phyloP scores from a whole-genome alignment of 2,797 vertebrate genomes.

The Xerus rutilus region DNA sequence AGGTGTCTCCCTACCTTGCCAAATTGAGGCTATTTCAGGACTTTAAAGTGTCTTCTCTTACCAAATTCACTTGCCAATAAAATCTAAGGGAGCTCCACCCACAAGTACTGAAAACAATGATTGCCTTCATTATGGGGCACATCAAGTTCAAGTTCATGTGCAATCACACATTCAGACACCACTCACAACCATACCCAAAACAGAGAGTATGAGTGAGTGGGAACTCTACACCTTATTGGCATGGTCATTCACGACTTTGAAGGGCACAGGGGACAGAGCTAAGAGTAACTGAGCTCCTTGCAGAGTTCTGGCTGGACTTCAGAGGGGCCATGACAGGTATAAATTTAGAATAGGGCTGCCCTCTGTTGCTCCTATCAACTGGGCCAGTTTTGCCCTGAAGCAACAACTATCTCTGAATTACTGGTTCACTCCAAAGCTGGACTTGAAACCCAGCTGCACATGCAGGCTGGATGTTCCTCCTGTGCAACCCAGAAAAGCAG shows the following conservation, averaged over 20 bases:
- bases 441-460: background rate
- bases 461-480: too few relatives aligned
- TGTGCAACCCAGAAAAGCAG: background rate
- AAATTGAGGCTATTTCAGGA: background rate
- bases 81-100: background rate
- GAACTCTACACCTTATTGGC: too few relatives aligned
- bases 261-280: background rate
- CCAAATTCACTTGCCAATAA: background rate
- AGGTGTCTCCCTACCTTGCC: background rate
- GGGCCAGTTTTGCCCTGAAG: background rate
- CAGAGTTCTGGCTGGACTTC: too few relatives aligned
- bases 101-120: background rate
- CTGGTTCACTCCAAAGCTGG: background rate
- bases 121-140: background rate
- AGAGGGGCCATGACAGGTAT: too few relatives aligned
- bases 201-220: background rate
- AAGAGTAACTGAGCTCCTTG: background rate
- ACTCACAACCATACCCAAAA: background rate
- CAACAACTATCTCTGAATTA: background rate
- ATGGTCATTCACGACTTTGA: accelerated
- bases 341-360: background rate
- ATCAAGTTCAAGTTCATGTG: background rate
- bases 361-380: background rate
- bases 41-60: background rate
- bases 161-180: background rate